Conservation (phyloP, 2,113 vertebrate genomes). For the Phalacrocorax aristotelis region DNA sequence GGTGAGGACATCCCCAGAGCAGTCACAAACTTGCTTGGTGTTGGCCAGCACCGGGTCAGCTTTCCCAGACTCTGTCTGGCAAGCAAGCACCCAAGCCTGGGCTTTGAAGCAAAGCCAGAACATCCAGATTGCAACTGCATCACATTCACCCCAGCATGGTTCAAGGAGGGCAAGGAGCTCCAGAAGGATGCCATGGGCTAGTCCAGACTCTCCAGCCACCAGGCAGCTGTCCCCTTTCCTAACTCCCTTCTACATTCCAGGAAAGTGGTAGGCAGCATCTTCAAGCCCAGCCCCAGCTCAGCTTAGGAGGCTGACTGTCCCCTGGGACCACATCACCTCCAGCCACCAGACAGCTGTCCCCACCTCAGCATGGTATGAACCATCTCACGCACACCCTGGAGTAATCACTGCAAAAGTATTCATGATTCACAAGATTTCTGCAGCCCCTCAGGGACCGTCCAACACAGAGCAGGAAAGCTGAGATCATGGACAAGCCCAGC, state of each 20-base stretch:
- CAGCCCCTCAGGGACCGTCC: background rate
- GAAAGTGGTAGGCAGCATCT: background rate
- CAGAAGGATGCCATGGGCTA: background rate
- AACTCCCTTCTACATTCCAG: background rate
- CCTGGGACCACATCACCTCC: background rate
- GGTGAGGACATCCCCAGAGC: accelerated
- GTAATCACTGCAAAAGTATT: constrained; percentile 3
- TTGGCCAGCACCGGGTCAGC: background rate
- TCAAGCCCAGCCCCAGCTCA: background rate
- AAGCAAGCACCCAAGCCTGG: background rate
- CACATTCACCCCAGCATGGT: background rate
- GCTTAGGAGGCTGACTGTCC: background rate
- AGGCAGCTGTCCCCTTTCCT: background rate
- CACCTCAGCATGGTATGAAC: background rate
- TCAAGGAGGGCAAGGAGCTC: background rate
- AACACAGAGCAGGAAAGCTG: background rate
- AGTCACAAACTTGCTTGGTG: accelerated
- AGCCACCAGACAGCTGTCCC: background rate
- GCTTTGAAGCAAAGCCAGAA: background rate
- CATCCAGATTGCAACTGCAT: background rate
- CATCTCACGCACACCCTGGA: accelerated
- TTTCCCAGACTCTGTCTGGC: background rate
- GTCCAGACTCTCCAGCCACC: background rate
- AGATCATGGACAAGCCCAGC: background rate
- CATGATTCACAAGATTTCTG: constrained; percentile 23